Base-by-base conservation (phyloP, 2,113 vertebrate species). In the Pteruthius melanotis region DNA sequence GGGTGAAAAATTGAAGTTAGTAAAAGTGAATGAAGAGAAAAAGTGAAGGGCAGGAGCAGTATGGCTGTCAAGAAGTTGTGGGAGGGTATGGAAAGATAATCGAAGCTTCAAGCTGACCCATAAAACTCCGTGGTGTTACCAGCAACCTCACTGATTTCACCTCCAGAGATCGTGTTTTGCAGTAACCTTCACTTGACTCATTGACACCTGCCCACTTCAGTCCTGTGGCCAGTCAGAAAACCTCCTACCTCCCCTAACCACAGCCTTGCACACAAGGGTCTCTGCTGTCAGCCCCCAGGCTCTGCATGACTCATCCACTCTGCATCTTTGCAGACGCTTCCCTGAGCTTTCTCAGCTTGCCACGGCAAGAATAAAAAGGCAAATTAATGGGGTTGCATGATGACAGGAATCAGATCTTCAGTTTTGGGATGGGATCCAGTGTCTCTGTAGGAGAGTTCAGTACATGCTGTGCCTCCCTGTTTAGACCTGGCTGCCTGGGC, bases 141-240 rank as follows among this genome's bases (percentile, higher is more conserved):
- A 86, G 33, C 45, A 95, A 21, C 40, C 49, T 66, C 54, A 19
- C 9, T 22, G 52, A 88, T 71, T 87, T 89, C 42, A 18, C 35
- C 21, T 19, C 76, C 63, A 42, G 44, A 88, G 35, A 47, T 3
- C 56, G 23, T 89, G 37, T 81, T 90, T 88, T 86, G 68, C 72
- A 70, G 30, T 35, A 77, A 40, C 47, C 54, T 95, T 87, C 30
- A 78, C 45, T 93, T 92, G 66, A 85, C 59, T 74, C 92, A 88
- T 72, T 42, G 57, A 83, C 64, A 88, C 77, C 90, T 93, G 57
- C 93, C 96, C 72, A 93, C 86, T 81, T 44, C 42, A 79, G 68
- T 65, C 60, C 65, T 57, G 80, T 52, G 80, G 86, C 57, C 72
- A 53, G 44, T 53, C 44, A 86, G 79, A 92, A 85, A 83, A 53